Evolutionary conservation across 2,888 invertebrate genomes (phyloP), one percentile per base, ranked within the genome.

Genomic region (Gastracanthus pulcherrimus): DNA sequence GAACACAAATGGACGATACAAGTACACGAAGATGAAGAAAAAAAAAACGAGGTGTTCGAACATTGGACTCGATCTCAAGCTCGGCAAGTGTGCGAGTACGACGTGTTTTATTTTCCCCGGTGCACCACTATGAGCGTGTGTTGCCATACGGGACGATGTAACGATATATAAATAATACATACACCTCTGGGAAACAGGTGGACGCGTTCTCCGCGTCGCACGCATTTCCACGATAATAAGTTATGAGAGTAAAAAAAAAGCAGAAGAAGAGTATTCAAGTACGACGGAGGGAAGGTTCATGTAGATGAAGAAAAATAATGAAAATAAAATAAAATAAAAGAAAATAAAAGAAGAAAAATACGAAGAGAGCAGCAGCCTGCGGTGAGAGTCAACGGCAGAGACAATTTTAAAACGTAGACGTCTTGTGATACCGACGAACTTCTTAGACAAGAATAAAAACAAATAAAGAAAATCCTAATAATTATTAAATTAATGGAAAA

Each of bases 401-500:
- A 76, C 48, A 48, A 82, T 82, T 75, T 41, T 69, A 83, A n/a
- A n/a, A 85, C 81, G 81, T 86, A 86, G 85, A 85, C 84, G 86
- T 87, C 86, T 88, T 88, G 88, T 88, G 87, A 88, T 88, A 88
- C 84, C 85, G 81, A 86, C 77, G 82, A 86, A 82, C 84, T 85
- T 84, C 83, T 77, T 85, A 86, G 84, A 84, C 66, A 41, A 76
- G 64, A 76, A 16, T 51, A 62, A 77, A n/a, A n/a, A n/a, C n/a
- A n/a, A n/a, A n/a, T 13, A 36, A 72, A 72, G 60, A 36, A 69
- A 36, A 86, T 86, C 84, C 81, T 83, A 83, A 86, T 87, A 86
- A 83, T 85, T 85, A 84, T 85, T 80, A 86, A 84, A 84, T 66
- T 82, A 84, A 82, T 74, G 81, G 76, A 67, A 67, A 66, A 58